Evolutionary conservation across 2,113 vertebrate genomes (phyloP).

Genomic region (Amphiprion ocellaris): DNA sequence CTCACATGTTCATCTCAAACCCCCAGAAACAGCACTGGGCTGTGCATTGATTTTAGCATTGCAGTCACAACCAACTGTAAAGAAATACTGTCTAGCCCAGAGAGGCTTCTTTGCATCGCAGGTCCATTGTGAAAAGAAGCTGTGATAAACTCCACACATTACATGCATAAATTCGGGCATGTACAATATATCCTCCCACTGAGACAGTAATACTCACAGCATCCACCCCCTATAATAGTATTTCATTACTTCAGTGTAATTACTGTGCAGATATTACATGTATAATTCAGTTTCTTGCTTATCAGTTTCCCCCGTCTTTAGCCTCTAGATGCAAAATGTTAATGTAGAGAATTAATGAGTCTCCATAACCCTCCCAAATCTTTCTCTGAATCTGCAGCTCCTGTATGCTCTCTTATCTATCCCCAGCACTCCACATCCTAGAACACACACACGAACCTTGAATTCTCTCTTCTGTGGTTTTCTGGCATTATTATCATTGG

Average conservation of each 20-base stretch:
- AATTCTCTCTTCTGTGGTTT: constrained; percentile 6
- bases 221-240: constrained; percentile 7
- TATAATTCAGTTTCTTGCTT: constrained; percentile 64
- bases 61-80: neutral
- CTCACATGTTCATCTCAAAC: neutral
- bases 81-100: neutral
- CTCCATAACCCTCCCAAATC: constrained; percentile 24
- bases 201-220: neutral
- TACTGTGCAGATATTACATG: constrained; percentile 54
- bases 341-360: constrained; percentile 62
- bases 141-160: neutral
- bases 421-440: constrained; percentile 16
- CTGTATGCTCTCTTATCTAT: constrained; percentile 42
- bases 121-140: neutral
- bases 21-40: neutral
- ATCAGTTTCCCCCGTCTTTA: constrained; percentile 44
- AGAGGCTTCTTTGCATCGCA: neutral
- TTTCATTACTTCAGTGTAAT: constrained; percentile 52
- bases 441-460: constrained; percentile 23
- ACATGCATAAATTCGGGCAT: neutral
- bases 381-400: constrained; percentile 51
- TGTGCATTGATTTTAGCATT: neutral
- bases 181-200: neutral
- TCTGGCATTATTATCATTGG: constrained; percentile 27
- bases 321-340: constrained; percentile 64